phyloP scores from a whole-genome alignment of 2,113 vertebrate species.

The Felis chaus region DNA sequence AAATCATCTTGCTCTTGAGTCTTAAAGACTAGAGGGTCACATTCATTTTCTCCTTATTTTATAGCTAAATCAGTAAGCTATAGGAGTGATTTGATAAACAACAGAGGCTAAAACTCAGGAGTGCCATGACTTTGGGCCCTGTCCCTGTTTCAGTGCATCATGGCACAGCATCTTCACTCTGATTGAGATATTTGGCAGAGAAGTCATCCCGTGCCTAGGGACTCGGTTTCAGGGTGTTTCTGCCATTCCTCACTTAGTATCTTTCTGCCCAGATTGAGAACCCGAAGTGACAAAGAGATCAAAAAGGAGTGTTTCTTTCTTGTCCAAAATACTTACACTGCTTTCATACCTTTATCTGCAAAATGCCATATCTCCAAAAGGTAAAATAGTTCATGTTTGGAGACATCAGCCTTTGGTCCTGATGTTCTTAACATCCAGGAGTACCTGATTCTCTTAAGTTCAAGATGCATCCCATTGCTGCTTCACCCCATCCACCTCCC shows the following conservation, averaged over 20 bases:
- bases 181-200: background rate
- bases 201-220: background rate
- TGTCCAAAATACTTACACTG: background rate
- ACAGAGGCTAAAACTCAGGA: background rate
- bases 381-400: background rate
- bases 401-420: background rate
- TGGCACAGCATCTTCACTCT: background rate
- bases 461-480: background rate
- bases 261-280: background rate
- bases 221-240: background rate
- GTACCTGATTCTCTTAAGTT: background rate
- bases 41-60: background rate
- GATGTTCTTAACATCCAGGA: background rate
- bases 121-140: background rate
- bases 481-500: background rate
- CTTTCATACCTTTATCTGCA: background rate
- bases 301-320: background rate
- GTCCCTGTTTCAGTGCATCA: background rate
- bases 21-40: background rate
- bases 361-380: background rate
- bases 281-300: background rate
- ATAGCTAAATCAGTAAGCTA: background rate
- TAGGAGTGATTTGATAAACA: conserved; percentile 18
- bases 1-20: background rate
- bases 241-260: background rate